phyloP scores from a whole-genome alignment of 2,113 vertebrate species.

The Tetrax tetrax region DNA sequence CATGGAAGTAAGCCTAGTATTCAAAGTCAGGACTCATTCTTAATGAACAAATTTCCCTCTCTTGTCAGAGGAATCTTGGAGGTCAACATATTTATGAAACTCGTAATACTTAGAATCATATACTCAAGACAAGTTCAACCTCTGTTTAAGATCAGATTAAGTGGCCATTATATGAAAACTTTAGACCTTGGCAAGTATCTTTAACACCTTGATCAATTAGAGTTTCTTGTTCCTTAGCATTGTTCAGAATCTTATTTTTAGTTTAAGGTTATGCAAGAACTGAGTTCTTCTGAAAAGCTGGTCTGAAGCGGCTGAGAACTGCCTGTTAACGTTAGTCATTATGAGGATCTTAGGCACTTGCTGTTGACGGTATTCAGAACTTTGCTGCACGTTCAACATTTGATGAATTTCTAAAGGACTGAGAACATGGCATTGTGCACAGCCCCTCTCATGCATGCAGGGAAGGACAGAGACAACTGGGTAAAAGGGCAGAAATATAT shows the following conservation, averaged over 20 bases:
- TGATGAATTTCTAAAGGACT: neutral
- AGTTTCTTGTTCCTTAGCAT: neutral
- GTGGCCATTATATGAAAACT: neutral
- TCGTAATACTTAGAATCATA: neutral
- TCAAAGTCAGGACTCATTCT: neutral
- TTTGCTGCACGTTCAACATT: neutral
- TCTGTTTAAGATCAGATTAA: neutral
- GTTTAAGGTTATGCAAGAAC: neutral
- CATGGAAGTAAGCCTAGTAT: neutral
- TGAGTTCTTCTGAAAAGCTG: neutral
- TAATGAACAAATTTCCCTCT: neutral
- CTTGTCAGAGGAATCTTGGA: neutral
- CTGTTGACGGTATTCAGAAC: neutral
- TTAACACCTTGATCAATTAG: neutral
- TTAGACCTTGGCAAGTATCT: neutral
- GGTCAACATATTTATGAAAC: neutral
- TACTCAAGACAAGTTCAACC: neutral
- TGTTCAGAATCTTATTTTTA: neutral
- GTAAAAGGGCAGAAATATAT: neutral
- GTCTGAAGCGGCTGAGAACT: neutral
- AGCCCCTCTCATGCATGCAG: neutral
- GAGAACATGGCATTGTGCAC: neutral
- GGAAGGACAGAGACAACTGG: neutral
- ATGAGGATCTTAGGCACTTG: neutral
- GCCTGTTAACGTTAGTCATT: neutral